A percentile compares a stretch with the other conserved stretches of the same genome.
phyloP scores from a whole-genome alignment of 1,140 invertebrate species.

The Lordiphosa collinella region DNA sequence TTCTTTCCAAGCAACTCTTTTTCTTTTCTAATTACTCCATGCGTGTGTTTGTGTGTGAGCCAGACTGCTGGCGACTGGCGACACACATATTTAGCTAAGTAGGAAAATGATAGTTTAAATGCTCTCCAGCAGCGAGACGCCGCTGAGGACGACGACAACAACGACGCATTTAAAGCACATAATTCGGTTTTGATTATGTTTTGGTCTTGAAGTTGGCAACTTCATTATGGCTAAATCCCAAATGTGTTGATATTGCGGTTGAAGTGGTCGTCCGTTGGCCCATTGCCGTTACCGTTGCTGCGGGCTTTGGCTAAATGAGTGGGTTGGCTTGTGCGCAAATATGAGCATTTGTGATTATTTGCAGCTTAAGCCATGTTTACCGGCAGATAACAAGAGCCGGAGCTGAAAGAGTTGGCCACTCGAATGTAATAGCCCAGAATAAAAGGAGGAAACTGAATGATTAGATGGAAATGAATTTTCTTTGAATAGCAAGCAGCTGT shows the following conservation, averaged over 20 bases:
- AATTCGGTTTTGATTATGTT: conserved; percentile 78
- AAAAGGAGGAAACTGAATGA: not conserved
- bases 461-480: not conserved
- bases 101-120: conserved; percentile 78
- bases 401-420: conserved; percentile 34
- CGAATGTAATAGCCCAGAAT: not conserved
- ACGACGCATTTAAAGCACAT: conserved; percentile 74
- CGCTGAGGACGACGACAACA: conserved; percentile 22
- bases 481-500: not conserved
- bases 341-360: conserved; percentile 64
- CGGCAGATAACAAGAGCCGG: conserved; percentile 26
- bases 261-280: conserved; percentile 23
- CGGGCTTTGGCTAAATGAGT: conserved; percentile 52
- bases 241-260: conserved; percentile 75
- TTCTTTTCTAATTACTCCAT: conserved; percentile 76
- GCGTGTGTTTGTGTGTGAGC: conserved; percentile 8
- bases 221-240: conserved; percentile 76
- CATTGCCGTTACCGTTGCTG: conserved; percentile 1
- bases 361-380: conserved; percentile 55
- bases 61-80: conserved; percentile 71
- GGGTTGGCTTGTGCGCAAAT: conserved; percentile 48
- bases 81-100: conserved; percentile 75
- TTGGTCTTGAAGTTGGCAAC: conserved; percentile 73
- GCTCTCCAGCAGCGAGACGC: conserved; percentile 39
- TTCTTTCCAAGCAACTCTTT: conserved; percentile 72